Conservation (phyloP, 2,888 invertebrate species). For the Trichogramma dendrolimi region DNA sequence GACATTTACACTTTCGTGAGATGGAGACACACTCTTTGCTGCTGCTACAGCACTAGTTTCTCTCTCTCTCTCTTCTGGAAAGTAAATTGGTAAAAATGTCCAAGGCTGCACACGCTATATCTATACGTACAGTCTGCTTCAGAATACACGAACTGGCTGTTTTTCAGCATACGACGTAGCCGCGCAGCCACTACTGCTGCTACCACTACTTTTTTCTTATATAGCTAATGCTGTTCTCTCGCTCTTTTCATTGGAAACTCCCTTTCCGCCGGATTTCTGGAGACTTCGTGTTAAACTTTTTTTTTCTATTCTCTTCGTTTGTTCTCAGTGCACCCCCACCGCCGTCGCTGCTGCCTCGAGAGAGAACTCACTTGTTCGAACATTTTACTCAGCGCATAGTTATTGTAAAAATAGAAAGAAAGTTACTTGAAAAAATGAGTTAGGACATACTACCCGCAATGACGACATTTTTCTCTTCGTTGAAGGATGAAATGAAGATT, state of each 20-base stretch:
- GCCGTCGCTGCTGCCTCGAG: no score
- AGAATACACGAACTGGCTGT: constrained; percentile 36
- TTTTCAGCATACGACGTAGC: constrained; percentile 23
- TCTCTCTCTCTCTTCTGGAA: constrained; percentile 5
- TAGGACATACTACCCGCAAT: no score
- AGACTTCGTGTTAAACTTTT: background rate
- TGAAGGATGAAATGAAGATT: no score
- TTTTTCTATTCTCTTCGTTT: no score
- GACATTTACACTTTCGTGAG: background rate
- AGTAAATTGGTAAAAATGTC: constrained; percentile 46
- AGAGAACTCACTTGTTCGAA: background rate
- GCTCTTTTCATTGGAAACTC: constrained; percentile 16
- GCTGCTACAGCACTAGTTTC: no score
- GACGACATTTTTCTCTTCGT: no score
- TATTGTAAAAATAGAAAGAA: no score
- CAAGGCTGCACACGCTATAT: constrained; percentile 17
- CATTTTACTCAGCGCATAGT: no score
- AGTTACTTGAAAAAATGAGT: no score
- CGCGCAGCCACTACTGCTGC: background rate
- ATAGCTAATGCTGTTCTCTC: constrained; percentile 9
- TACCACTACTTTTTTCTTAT: constrained; percentile 15
- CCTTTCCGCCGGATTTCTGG: constrained; percentile 20
- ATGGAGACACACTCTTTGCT: constrained; percentile 9
- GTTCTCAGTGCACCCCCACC: no score
- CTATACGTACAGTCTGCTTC: no score